Evolutionary conservation across 1,140 invertebrate genomes (phyloP), one percentile per base, ranked within the genome.

Genomic region (Cyrtorhinus lividipennis): DNA sequence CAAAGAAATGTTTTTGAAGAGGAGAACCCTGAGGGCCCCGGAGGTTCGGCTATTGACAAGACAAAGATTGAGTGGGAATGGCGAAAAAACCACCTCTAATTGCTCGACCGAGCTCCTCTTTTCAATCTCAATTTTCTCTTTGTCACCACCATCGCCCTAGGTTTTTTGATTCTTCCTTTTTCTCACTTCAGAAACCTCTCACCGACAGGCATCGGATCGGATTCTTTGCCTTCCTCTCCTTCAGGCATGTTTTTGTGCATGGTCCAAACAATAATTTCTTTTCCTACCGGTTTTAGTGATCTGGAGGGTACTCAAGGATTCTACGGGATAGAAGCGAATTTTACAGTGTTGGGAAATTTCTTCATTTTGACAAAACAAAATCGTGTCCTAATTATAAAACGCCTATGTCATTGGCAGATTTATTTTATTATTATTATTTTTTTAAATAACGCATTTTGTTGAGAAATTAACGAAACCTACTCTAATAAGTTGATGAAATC

Each of bases 51-150:
- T 20, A 53, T 53, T 53, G 48, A 53, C 48, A 53, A 53, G 48
- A 53, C 48, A 53, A 53, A 8, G 48, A 53, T 53, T 53, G 48
- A 53, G 48, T 53, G 48, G 3, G 48, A 22, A 5, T 20, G 10
- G 10, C 8, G 18, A 53, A 10, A 53, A 53, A 53, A 10, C 48
- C 48, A 20, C 48, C 18, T 53, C 48, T 53, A 53, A 53, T 53
- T 53, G 48, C 48, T 53, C 48, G 48, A 53, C 10, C 20, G 5
- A 15, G 15, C 8, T 53, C 3, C 48, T 53, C 48, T 53, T 53
- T 53, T 53, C 48, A 53, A 53, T 53, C 48, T 53, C 48, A 8
- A 53, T 10, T 53, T 53, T 12, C 18, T 53, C 48, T n/a, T n/a
- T n/a, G n/a, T n/a, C n/a, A n/a, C n/a, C 48, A 5, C 20, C 48